A percentile compares a stretch with the other conserved stretches of the same genome.
phyloP scores from a whole-genome alignment of 2,797 vertebrate species.

The Melanotaenia pygmaea region DNA sequence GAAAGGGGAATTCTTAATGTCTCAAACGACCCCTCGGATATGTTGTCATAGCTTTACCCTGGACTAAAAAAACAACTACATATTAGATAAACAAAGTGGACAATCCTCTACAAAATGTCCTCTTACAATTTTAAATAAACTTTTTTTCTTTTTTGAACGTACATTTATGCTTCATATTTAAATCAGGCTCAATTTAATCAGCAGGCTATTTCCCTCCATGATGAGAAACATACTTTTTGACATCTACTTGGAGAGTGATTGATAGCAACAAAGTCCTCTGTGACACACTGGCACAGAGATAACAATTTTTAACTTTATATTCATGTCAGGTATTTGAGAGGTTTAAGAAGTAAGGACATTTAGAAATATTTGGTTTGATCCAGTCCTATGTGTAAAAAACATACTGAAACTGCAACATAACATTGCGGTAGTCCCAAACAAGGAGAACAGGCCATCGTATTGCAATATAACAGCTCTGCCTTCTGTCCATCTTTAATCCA shows the following conservation, averaged over 20 bases:
- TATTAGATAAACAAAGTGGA: too few species aligned
- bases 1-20: too few species aligned
- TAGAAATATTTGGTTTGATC: neutral
- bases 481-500: slow-evolving; percentile 14
- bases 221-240: slow-evolving; percentile 22
- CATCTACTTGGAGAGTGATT: slow-evolving; percentile 22
- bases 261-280: slow-evolving; percentile 9
- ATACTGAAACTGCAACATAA: neutral
- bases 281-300: slow-evolving; percentile 9
- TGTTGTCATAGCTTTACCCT: too few species aligned
- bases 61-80: too few species aligned
- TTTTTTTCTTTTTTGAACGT: neutral
- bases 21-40: too few species aligned
- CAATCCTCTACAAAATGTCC: neutral
- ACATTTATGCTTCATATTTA: neutral
- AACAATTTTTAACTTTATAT: slow-evolving; percentile 6
- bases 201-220: neutral
- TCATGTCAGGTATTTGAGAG: neutral
- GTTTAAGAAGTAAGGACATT: neutral
- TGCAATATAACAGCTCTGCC: neutral
- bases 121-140: neutral
- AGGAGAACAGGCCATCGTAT: neutral
- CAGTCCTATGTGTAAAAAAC: neutral
- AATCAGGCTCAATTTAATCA: slow-evolving; percentile 23
- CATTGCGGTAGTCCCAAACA: neutral